Evolutionary conservation across 2,888 invertebrate species (phyloP).

Genomic region (Thymelicus acteon): DNA sequence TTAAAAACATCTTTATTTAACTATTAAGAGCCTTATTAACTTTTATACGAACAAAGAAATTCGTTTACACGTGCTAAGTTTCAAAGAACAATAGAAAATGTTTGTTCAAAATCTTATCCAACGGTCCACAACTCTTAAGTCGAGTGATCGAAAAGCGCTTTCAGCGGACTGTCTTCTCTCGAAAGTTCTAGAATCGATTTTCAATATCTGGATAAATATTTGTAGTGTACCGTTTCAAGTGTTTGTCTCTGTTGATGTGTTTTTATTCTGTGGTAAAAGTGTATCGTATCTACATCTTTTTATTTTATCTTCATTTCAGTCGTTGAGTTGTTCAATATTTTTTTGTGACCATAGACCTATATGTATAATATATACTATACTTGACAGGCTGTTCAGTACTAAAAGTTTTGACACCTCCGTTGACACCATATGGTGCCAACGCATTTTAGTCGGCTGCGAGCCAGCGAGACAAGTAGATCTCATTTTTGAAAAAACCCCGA

Average conservation of each 20-base stretch:
- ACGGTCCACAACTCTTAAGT: neutral
- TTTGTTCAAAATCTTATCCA: constrained; percentile 13
- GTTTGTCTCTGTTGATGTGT: constrained; percentile 14
- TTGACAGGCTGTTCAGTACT: no score
- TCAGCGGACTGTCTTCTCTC: constrained; percentile 7
- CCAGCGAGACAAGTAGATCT: no score
- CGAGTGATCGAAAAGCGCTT: constrained; percentile 25
- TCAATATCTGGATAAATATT: constrained; percentile 27
- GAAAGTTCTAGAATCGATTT: constrained; percentile 18
- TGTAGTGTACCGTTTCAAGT: constrained; percentile 9
- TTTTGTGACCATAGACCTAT: no score
- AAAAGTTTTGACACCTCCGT: no score
- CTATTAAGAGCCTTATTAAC: neutral
- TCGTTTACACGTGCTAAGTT: neutral
- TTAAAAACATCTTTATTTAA: no score
- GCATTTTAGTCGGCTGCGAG: no score
- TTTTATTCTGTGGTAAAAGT: neutral
- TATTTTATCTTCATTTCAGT: neutral
- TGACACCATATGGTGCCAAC: no score
- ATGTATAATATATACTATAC: no score
- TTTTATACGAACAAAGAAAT: neutral
- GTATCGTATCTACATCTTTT: neutral
- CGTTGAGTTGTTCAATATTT: no score
- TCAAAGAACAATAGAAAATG: neutral
- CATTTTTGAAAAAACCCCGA: no score